Conservation (phyloP, 2,113 vertebrate genomes). For the Upupa epops region DNA sequence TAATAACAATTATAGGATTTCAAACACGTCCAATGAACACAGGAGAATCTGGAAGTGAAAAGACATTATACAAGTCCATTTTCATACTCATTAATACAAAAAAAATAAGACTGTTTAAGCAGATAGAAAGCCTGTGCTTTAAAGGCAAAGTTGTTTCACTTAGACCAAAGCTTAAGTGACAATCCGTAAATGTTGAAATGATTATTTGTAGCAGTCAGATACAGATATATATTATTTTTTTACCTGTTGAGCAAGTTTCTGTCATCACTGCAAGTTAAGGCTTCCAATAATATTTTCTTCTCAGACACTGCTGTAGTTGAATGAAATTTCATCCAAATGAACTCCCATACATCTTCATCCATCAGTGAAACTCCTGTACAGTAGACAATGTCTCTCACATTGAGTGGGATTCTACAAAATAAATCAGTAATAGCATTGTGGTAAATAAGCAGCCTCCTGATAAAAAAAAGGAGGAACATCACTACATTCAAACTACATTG, state of each 20-base stretch:
- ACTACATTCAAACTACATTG: neutral
- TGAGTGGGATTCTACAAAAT: constrained; percentile 89
- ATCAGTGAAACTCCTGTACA: constrained; percentile 96
- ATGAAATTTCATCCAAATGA: constrained; percentile 99
- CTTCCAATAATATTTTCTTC: constrained; percentile 96
- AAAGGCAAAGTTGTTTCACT: neutral
- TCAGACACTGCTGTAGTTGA: constrained; percentile 90
- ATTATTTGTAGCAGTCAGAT: neutral
- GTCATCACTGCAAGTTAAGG: constrained; percentile 95
- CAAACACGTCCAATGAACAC: neutral
- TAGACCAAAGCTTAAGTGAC: neutral
- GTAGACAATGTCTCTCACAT: constrained; percentile 96
- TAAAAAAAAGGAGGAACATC: neutral
- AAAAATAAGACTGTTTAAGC: neutral
- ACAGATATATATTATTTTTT: neutral
- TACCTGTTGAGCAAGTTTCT: constrained; percentile 92
- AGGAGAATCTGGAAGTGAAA: neutral
- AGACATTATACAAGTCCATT: neutral
- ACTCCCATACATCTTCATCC: constrained; percentile 99
- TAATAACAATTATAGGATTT: neutral
- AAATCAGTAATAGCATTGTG: neutral
- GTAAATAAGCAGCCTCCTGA: constrained; percentile 36
- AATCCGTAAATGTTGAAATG: neutral
- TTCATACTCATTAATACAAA: neutral
- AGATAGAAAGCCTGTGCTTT: neutral